Evolutionary conservation across 2,888 invertebrate genomes (phyloP), one percentile per base, ranked within the genome.

Genomic region (Lithodes maja): DNA sequence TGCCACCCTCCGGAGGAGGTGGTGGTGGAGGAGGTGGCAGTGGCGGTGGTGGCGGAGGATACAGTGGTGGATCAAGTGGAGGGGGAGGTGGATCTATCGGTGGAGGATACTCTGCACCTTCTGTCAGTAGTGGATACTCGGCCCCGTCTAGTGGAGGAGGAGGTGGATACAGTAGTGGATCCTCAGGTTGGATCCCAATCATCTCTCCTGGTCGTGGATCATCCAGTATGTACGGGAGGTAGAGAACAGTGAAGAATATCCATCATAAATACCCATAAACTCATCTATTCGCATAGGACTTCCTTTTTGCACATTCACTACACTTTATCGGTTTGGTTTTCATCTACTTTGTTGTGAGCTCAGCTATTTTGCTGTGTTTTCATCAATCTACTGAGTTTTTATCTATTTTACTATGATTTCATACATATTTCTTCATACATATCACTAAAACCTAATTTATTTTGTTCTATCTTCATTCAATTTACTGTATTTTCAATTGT

Each of bases 11-110:
- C 12, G 75, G 75, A 54, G 75, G 74, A 2, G 84, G 75, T 17
- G 84, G 75, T 17, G 52, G 52, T 12, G 75, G 75, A 3, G 84
- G 84, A 74, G 71, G 12, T 15, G 84, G 84, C 33, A 55, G 75
- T n/a, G 75, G 74, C 1, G 74, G 75, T 17, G 84, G 75, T 12
- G 52, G 52, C 7, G 75, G 75, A 3, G 84, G 84, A 74, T 84
- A n/a, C n/a, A 75, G 84, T 53, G 49, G 52, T 52, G 83, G 83
- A 52, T 17, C 69, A 74, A 54, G 74, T 15, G 54, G 55, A 17
- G 55, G 55, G 1, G 75, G 49, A 17, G 75, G 83, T 71, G 53
- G 69, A 68, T 33, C 5, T 3, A 55, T 54, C 61, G 61, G 75
- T 52, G 79, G 53, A 49, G 12, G 79, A 79, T 77, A 50, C 52